Conservation (phyloP, 2,113 vertebrate species). For the Dendrocopos noguchii region DNA sequence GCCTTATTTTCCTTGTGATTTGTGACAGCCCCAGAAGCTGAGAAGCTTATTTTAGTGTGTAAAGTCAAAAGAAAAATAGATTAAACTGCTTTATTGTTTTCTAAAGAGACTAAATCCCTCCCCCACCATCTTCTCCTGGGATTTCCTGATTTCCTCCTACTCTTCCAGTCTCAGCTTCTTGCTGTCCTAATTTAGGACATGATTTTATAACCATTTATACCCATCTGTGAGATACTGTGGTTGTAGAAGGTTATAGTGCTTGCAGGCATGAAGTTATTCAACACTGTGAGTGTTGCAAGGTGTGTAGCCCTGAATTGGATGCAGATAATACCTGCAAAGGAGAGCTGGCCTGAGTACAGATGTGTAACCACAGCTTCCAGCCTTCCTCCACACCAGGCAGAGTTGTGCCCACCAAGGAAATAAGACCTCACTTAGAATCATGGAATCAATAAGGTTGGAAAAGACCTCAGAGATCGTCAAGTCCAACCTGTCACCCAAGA, state of each 20-base stretch:
- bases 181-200: conserved; percentile 44
- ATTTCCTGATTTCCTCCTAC: conserved; percentile 61
- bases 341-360: neutral
- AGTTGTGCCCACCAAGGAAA: accelerated
- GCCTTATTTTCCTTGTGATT: conserved; percentile 56
- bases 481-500: too few relatives aligned
- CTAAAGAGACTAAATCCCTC: conserved; percentile 56
- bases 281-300: neutral
- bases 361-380: accelerated
- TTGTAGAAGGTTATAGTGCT: neutral
- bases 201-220: conserved; percentile 49
- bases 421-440: neutral
- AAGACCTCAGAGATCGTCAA: too few relatives aligned
- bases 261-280: neutral
- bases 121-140: conserved; percentile 32
- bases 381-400: neutral
- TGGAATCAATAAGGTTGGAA: too few relatives aligned
- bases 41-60: conserved; percentile 55
- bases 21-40: conserved; percentile 55
- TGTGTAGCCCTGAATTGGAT: neutral
- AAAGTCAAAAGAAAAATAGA: conserved; percentile 61
- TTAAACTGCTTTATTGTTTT: conserved; percentile 58
- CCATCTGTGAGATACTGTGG: conserved; percentile 8
- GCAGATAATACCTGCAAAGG: neutral
- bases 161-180: conserved; percentile 45